These are phyloP conservation scores for Lepetodrilus schrolli DNA, from an alignment of 2,888 invertebrate genomes.

Conservation along the genomic window DNA sequence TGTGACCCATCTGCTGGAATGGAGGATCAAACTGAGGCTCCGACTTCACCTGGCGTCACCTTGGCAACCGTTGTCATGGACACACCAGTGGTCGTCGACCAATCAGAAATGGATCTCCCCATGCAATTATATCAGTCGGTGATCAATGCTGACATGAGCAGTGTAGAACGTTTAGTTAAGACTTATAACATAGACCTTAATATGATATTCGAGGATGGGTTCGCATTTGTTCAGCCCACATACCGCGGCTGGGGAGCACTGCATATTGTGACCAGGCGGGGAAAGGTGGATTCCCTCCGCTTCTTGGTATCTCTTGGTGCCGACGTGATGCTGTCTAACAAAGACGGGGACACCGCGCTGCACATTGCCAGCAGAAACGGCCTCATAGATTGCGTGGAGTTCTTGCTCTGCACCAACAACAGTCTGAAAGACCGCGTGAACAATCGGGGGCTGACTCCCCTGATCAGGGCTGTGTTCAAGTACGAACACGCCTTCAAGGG, in stretches of 20 bases:
- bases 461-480: slow-evolving; percentile 58
- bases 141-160: slow-evolving; percentile 47
- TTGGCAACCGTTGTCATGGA: slow-evolving; percentile 14
- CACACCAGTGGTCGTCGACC: not conserved
- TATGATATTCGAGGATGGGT: slow-evolving; percentile 48
- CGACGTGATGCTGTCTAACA: slow-evolving; percentile 48
- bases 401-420: slow-evolving; percentile 47
- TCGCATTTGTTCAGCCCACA: slow-evolving; percentile 48
- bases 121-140: slow-evolving; percentile 51
- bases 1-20: not conserved
- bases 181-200: slow-evolving; percentile 48
- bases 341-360: slow-evolving; percentile 57
- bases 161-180: slow-evolving; percentile 42
- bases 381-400: slow-evolving; percentile 50
- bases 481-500: slow-evolving; percentile 53
- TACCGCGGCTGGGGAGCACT: slow-evolving; percentile 52
- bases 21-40: not conserved
- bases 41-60: not conserved
- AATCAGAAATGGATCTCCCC: slow-evolving; percentile 18
- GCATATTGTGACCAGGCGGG: slow-evolving; percentile 52
- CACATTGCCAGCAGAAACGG: slow-evolving; percentile 63
- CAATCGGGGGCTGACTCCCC: slow-evolving; percentile 61
- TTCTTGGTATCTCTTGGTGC: slow-evolving; percentile 54
- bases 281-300: slow-evolving; percentile 44
- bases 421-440: slow-evolving; percentile 54